Percentiles rank a stretch among this genome's conserved stretches.
phyloP scores from a whole-genome alignment of 2,888 invertebrate genomes.

The Campoplex nolae region DNA sequence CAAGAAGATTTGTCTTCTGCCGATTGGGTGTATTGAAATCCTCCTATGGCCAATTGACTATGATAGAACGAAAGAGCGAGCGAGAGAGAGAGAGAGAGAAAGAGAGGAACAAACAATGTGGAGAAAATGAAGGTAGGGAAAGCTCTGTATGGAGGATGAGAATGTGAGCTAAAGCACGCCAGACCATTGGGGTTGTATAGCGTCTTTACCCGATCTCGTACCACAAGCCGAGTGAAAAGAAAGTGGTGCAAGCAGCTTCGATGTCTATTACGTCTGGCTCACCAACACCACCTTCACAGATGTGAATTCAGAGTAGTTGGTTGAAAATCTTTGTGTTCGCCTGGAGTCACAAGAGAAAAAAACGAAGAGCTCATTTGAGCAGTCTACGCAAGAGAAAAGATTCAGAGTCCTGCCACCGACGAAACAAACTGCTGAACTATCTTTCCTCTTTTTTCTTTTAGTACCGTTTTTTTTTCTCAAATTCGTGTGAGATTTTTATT shows the following conservation, averaged over 20 bases:
- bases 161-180: slow-evolving; percentile 36
- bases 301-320: slow-evolving; percentile 36
- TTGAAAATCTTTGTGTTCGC: slow-evolving; percentile 62
- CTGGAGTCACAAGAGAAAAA: slow-evolving; percentile 45
- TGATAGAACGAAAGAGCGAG: slow-evolving; percentile 17
- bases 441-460: not conserved
- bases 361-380: slow-evolving; percentile 58
- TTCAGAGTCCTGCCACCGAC: slow-evolving; percentile 51
- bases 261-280: slow-evolving; percentile 65
- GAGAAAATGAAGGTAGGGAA: not conserved
- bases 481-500: slow-evolving; percentile 81
- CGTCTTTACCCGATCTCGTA: slow-evolving; percentile 27
- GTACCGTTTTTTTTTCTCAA: slow-evolving; percentile 67
- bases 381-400: slow-evolving; percentile 33
- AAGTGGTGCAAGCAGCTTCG: slow-evolving; percentile 51
- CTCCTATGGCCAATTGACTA: slow-evolving; percentile 31
- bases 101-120: not conserved
- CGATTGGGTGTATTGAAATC: slow-evolving; percentile 44
- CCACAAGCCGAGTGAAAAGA: slow-evolving; percentile 49
- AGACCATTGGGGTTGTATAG: slow-evolving; percentile 27
- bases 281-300: slow-evolving; percentile 25
- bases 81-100: not conserved
- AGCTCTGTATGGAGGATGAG: slow-evolving; percentile 18
- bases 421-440: slow-evolving; percentile 83
- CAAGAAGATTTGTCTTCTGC: slow-evolving; percentile 30